Evolutionary conservation across 1,140 invertebrate genomes (phyloP).

Genomic region (Orchesella cincta): DNA sequence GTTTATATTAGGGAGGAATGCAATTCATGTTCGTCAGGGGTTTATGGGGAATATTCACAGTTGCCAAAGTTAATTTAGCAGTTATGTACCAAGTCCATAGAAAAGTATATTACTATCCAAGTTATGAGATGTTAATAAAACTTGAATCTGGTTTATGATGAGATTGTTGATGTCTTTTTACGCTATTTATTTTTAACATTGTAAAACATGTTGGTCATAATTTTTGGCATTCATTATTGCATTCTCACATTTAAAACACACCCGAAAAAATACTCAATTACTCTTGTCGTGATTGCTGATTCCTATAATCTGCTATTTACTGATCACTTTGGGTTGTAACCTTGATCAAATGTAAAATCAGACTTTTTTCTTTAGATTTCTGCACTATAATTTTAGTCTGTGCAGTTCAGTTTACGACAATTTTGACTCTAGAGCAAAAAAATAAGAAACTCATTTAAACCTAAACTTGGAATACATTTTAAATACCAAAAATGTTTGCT

Average conservation of each 20-base stretch:
- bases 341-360: neutral
- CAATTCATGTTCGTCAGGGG: neutral
- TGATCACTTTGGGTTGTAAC: neutral
- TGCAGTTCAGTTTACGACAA: neutral
- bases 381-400: too few species aligned
- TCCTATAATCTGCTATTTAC: neutral
- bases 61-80: conserved; percentile 27
- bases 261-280: neutral
- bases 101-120: conserved; percentile 13
- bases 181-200: neutral
- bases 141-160: conserved; percentile 6
- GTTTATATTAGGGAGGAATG: neutral
- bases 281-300: neutral
- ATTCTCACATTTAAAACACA: neutral
- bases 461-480: too few species aligned
- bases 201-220: neutral
- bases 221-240: too few species aligned
- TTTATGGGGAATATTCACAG: conserved; percentile 9
- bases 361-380: too few species aligned
- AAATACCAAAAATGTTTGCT: too few species aligned
- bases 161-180: neutral
- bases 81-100: conserved; percentile 26
- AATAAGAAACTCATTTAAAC: too few species aligned
- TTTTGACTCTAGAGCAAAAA: neutral
- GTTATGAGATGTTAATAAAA: conserved; percentile 16